A percentile compares a stretch with the other conserved stretches of the same genome.
These are phyloP conservation scores for Bombus turneri DNA, from an alignment of 1,140 invertebrate species.

Conservation along the genomic window DNA sequence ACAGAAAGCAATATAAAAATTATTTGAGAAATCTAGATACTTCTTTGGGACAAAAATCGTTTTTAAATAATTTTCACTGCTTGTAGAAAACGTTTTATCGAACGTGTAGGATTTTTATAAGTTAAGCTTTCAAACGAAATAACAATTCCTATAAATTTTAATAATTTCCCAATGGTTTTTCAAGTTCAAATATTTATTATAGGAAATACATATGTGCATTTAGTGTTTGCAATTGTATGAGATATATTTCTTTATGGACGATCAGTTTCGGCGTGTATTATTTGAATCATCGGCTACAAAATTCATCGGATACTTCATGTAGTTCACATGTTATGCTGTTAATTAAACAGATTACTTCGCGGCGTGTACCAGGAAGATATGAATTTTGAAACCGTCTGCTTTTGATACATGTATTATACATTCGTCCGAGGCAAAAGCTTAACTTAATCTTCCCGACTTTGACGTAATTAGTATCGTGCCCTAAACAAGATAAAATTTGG, in stretches of 20 bases:
- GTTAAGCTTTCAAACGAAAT: neutral
- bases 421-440: slow-evolving; percentile 21
- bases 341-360: slow-evolving; percentile 25
- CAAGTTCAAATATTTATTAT: neutral
- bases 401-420: slow-evolving; percentile 10
- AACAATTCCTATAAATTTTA: neutral
- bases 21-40: too few species aligned
- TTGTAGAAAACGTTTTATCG: too few species aligned
- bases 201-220: neutral
- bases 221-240: neutral
- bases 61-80: too few species aligned
- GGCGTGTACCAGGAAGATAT: slow-evolving; percentile 25
- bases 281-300: neutral
- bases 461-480: slow-evolving; percentile 27
- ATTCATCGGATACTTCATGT: slow-evolving; percentile 6
- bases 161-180: neutral
- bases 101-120: neutral
- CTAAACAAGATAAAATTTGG: slow-evolving; percentile 35
- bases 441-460: slow-evolving; percentile 40
- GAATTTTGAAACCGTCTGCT: slow-evolving; percentile 27
- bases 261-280: neutral
- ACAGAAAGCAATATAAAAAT: too few species aligned
- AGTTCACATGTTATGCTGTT: neutral
- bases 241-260: neutral
- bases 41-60: too few species aligned